Base-by-base conservation (phyloP, 2,797 vertebrate genomes). In the Cyprinella venusta region DNA sequence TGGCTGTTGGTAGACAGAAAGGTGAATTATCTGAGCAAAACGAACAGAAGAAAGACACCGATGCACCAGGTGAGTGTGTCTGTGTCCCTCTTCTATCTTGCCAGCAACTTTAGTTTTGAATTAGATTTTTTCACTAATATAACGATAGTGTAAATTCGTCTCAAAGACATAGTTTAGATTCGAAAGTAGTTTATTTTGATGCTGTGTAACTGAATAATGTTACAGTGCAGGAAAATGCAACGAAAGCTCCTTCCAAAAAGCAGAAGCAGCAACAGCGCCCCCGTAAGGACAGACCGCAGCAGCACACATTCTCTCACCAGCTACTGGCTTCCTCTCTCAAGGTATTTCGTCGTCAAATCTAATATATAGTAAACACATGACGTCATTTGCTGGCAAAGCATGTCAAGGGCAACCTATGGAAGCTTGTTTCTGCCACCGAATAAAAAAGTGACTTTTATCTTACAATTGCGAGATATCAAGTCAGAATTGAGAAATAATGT, bases 301-400 rank as follows among this genome's bases (percentile, higher is more conserved):
- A 96, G 64, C 96, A 97, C 89, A 95, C 9, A 1, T 98, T 99
- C 88, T 85, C 91, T 0, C 97, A 99, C 87, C 93, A 84, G 0
- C 93, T 99, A 54, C 86, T 98, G 88, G 97, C 96, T 0, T 88
- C 96, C 0, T 90, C 95, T 0, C 92, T 99, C 26, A 99, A 99
- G 96, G 98, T 98, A 92, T 72, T 72, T 54, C 8, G 0, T 30
- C 45, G n/a, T 36, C 2, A n/a, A 18, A 45, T 56, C 8, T 56
- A 36, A 24, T 8, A 56, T 63, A 30, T 5, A 63, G 38, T 21
- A 2, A 12, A 30, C 16, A 19, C 56, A 4, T 71, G 40, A 50
- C n/a, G 24, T 71, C 0, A 30, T 76, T 19, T 26, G 9, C 74
- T 61, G n/a, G 7, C 12, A 52, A 0, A 4, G 6, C 10, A 16